Percentiles rank a stretch among this genome's conserved stretches.
phyloP scores from a whole-genome alignment of 2,113 vertebrate genomes.

The Dipodomys spectabilis region DNA sequence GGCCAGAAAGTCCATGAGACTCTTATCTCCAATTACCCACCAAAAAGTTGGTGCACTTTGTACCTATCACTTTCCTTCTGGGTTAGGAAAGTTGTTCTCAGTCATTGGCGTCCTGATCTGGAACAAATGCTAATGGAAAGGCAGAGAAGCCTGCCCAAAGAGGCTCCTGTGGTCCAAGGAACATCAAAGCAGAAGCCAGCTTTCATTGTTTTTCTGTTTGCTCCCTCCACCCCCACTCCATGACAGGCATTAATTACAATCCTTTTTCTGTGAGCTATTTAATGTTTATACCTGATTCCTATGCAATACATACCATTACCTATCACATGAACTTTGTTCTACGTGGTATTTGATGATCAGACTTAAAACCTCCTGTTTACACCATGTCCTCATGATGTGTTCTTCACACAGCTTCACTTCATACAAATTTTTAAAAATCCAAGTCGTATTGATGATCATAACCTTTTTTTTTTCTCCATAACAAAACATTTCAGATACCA shows the following conservation, averaged over 20 bases:
- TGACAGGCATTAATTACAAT: not conserved
- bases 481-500: not conserved
- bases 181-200: not conserved
- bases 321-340: not conserved
- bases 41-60: not conserved
- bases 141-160: not conserved
- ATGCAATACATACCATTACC: not conserved
- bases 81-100: not conserved
- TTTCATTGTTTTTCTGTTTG: not conserved
- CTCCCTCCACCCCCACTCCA: not conserved
- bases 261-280: constrained; percentile 1
- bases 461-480: not conserved
- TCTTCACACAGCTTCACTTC: not conserved
- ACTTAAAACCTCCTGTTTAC: not conserved
- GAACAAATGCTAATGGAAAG: not conserved
- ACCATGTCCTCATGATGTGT: not conserved
- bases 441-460: not conserved
- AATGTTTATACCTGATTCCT: not conserved
- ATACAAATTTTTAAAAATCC: constrained; percentile 19
- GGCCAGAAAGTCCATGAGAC: not conserved
- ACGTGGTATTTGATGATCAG: not conserved
- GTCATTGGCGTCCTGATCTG: not conserved
- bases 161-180: not conserved
- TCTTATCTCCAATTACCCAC: too few relatives aligned
- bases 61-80: not conserved